Evolutionary conservation across 1,140 invertebrate genomes (phyloP).

Genomic region (Drosophila tsacasi): DNA sequence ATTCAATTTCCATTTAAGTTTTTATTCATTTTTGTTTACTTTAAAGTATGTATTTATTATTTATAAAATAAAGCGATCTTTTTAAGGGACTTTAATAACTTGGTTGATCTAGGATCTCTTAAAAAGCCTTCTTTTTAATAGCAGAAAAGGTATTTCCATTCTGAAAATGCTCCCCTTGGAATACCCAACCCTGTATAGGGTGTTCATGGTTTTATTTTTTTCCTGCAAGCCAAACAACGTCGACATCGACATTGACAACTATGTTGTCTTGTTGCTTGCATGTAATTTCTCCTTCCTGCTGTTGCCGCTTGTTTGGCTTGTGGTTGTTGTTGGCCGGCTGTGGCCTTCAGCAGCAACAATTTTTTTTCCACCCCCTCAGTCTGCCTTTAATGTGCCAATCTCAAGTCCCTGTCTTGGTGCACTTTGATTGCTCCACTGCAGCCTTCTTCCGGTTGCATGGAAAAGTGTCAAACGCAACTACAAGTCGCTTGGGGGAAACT

Average conservation of each 20-base stretch:
- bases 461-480: slow-evolving; percentile 60
- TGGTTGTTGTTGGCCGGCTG: slow-evolving; percentile 44
- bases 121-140: not conserved
- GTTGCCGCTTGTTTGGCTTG: slow-evolving; percentile 72
- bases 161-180: not conserved
- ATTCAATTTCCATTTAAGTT: too few relatives aligned
- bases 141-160: not conserved
- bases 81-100: not conserved
- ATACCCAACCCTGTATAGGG: not conserved
- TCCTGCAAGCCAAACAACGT: slow-evolving; percentile 36
- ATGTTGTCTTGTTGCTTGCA: slow-evolving; percentile 59
- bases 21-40: not conserved
- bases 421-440: slow-evolving; percentile 59
- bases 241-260: slow-evolving; percentile 61
- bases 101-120: fast-evolving
- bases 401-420: slow-evolving; percentile 55
- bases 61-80: not conserved
- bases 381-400: slow-evolving; percentile 59
- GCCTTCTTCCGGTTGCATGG: slow-evolving; percentile 13
- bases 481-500: slow-evolving; percentile 14
- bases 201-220: slow-evolving; percentile 31
- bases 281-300: slow-evolving; percentile 74
- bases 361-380: slow-evolving; percentile 10
- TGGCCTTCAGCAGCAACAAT: slow-evolving; percentile 10
- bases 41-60: not conserved